phyloP scores from a whole-genome alignment of 2,888 invertebrate species.

The Melitaea athalia region DNA sequence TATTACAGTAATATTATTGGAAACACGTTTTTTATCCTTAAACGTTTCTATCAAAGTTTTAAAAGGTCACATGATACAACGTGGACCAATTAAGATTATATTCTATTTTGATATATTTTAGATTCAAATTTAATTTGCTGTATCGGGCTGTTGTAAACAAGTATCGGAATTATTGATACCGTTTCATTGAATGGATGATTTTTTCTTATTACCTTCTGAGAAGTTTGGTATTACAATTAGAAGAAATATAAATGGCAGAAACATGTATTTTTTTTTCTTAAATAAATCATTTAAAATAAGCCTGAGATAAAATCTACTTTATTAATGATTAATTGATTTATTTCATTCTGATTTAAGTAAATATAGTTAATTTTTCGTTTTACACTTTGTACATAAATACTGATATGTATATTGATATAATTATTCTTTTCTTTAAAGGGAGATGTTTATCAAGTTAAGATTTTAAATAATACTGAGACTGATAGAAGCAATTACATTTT shows the following conservation, averaged over 20 bases:
- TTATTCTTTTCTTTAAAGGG: too few species aligned
- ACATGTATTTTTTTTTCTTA: neutral
- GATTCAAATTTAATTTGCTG: conserved; percentile 9
- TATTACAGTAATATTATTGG: conserved; percentile 33
- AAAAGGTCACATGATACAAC: conserved; percentile 18
- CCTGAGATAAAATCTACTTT: neutral
- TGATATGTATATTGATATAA: too few species aligned
- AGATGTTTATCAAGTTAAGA: too few species aligned
- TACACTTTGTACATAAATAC: too few species aligned
- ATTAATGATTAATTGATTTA: neutral
- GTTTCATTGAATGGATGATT: conserved; percentile 17
- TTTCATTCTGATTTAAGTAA: neutral
- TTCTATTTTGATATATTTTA: neutral
- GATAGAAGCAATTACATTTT: too few species aligned
- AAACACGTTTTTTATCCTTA: conserved; percentile 41
- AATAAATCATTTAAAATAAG: neutral
- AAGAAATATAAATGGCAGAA: conserved; percentile 1
- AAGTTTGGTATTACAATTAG: conserved; percentile 13
- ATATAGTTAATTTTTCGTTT: too few species aligned
- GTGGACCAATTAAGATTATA: neutral
- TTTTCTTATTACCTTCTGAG: conserved; percentile 1
- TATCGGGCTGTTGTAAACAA: neutral
- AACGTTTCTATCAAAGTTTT: conserved; percentile 26
- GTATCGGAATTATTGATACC: conserved; percentile 8
- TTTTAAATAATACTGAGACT: too few species aligned